Evolutionary conservation across 2,888 invertebrate genomes (phyloP).

Genomic region (Mesochorus sp.): DNA sequence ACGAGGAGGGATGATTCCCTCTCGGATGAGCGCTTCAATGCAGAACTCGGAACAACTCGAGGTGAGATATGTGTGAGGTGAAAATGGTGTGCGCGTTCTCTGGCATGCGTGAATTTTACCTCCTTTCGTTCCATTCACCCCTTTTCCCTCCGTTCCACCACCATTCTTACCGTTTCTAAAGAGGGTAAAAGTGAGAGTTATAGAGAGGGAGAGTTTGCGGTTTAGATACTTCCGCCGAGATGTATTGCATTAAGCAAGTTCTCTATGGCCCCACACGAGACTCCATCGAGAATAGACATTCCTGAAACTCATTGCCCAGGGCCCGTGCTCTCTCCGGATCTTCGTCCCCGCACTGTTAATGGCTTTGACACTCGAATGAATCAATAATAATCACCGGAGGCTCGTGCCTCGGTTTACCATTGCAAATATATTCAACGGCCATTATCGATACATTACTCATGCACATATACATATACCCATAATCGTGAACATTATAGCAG

Average conservation of each 20-base stretch:
- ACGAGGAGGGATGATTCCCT: constrained; percentile 30
- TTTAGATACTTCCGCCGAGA: constrained; percentile 35
- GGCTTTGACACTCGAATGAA: constrained; percentile 32
- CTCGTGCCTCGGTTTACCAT: not conserved
- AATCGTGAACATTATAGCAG: no score
- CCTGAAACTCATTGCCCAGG: constrained; percentile 28
- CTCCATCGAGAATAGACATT: constrained; percentile 47
- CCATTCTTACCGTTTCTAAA: not conserved
- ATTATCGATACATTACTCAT: not conserved
- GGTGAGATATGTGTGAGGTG: constrained; percentile 10
- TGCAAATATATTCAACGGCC: constrained; percentile 8
- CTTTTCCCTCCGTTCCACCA: no score
- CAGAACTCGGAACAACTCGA: constrained; percentile 11
- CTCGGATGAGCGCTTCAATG: constrained; percentile 41
- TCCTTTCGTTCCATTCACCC: not conserved
- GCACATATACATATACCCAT: no score
- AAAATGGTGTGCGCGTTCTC: constrained; percentile 28
- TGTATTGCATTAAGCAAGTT: constrained; percentile 48
- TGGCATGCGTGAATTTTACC: constrained; percentile 44
- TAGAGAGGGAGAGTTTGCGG: constrained; percentile 22
- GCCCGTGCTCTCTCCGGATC: not conserved
- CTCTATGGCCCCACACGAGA: constrained; percentile 47
- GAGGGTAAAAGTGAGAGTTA: constrained; percentile 29
- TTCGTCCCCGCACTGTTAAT: constrained; percentile 32
- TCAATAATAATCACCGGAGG: constrained; percentile 36